Base-by-base conservation (phyloP, 2,888 invertebrate species). In the Panorpa germanica region DNA sequence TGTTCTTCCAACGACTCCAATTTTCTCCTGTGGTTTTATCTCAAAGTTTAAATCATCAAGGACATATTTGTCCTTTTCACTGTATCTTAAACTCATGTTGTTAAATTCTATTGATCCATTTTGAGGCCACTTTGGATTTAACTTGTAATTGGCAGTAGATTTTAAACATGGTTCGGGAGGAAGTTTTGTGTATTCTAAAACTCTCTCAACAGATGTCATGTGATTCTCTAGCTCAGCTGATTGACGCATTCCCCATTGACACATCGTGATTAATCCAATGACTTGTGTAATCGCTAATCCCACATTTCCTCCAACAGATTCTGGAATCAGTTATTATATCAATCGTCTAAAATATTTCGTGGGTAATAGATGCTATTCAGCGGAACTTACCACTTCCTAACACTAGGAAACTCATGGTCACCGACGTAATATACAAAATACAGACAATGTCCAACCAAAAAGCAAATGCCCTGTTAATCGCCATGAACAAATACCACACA, bases 361-460 rank as follows among this genome's bases (percentile, higher is more conserved):
- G n/a, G n/a, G n/a, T n/a, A n/a, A n/a, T n/a, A n/a, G n/a, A n/a
- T n/a, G n/a, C n/a, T n/a, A n/a, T n/a, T n/a, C n/a, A n/a, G n/a
- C n/a, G n/a, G n/a, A n/a, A 5, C 13, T 33, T 33, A n/a, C 40
- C 39, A 3, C 39, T 28, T 16, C 51, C 42, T 2, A 77, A 53
- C 2, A 82, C 49, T 15, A 93, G 64, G 49, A 88, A 85, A 43
- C 82, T 82, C 43, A 83, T 65, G 0, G 86, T 81, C 1, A 93
- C 90, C 23, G 78, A 51, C 0, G 70, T 66, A 36, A 95, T 81
- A 53, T 90, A 95, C 3, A 78, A 40, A 1, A 83, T 70, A 45
- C 91, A 91, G 28, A 91, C 65, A 35, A 85, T 55, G 50, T 96
- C 96, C 41, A 95, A 59, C 69, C 83, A 83, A 41, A 90, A 72